Evolutionary conservation across 2,888 invertebrate species (phyloP).

Genomic region (Ophioninae sp.): DNA sequence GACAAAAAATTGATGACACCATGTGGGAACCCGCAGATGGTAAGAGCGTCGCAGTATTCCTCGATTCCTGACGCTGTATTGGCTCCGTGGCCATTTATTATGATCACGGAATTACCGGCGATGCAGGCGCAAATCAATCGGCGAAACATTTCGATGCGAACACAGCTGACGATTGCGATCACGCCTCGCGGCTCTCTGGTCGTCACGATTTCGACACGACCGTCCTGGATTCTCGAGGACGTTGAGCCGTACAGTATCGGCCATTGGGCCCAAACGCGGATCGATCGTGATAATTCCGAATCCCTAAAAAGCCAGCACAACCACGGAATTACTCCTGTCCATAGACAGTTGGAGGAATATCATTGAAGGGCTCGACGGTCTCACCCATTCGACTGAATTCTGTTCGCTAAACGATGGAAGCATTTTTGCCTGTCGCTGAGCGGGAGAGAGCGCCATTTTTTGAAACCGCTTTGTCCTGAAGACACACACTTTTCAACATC

Average conservation of each 20-base stretch:
- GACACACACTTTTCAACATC: conserved; percentile 60
- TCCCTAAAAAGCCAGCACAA: conserved; percentile 33
- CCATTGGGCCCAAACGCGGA: conserved; percentile 55
- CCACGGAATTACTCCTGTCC: not conserved
- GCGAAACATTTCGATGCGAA: conserved; percentile 50
- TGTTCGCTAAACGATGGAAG: conserved; percentile 55
- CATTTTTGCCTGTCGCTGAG: conserved; percentile 56
- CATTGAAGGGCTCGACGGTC: not conserved
- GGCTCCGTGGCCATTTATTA: conserved; percentile 36
- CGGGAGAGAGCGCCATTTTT: conserved; percentile 53
- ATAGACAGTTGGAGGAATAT: not conserved
- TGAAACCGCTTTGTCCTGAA: conserved; percentile 54
- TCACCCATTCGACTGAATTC: conserved; percentile 60
- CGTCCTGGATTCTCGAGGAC: conserved; percentile 59
- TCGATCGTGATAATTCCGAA: conserved; percentile 39
- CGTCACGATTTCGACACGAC: conserved; percentile 59
- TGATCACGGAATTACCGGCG: conserved; percentile 62
- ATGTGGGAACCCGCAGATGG: conserved; percentile 62
- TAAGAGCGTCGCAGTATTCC: conserved; percentile 61
- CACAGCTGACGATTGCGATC: conserved; percentile 47
- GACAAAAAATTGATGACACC: conserved; percentile 62
- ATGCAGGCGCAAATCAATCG: conserved; percentile 59
- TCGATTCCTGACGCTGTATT: conserved; percentile 41
- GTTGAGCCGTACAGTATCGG: conserved; percentile 56
- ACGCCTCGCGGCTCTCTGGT: conserved; percentile 62